These are phyloP conservation scores for Callyntrura sp. DNA, from an alignment of 2,888 invertebrate species.

Conservation along the genomic window DNA sequence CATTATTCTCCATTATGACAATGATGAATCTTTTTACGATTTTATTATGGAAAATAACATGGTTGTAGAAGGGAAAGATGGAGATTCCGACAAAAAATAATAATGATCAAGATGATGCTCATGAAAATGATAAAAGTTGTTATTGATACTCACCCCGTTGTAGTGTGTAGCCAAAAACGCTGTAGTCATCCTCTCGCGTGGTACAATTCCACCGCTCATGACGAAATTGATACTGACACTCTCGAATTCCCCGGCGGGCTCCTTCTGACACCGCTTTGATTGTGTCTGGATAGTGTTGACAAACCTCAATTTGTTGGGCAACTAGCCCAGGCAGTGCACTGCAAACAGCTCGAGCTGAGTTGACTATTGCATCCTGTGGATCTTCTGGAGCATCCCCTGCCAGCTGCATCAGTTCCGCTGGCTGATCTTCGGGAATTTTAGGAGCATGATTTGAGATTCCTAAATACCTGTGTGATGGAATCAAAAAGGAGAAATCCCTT, in stretches of 20 bases:
- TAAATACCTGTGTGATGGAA: conserved; percentile 81
- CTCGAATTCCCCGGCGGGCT: conserved; percentile 87
- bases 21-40: conserved; percentile 63
- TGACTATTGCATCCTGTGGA: conserved; percentile 80
- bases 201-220: conserved; percentile 88
- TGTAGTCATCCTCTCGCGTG: conserved; percentile 85
- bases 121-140: conserved; percentile 2
- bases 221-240: conserved; percentile 87
- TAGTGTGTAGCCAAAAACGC: conserved; percentile 87
- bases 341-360: conserved; percentile 82
- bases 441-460: conserved; percentile 82
- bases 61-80: conserved; percentile 2
- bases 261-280: conserved; percentile 87
- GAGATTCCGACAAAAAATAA: too few species aligned
- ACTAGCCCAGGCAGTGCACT: conserved; percentile 83
- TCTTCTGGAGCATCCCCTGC: conserved; percentile 83
- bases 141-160: conserved; percentile 86
- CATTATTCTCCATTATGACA: conserved; percentile 66
- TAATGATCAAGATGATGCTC: not conserved
- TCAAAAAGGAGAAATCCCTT: conserved; percentile 62
- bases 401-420: conserved; percentile 81
- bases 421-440: conserved; percentile 78
- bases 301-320: conserved; percentile 84
- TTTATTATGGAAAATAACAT: conserved; percentile 69
- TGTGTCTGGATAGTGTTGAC: conserved; percentile 86